Base-by-base conservation (phyloP, 1,140 invertebrate species). In the Brevipalpus yothersi region DNA sequence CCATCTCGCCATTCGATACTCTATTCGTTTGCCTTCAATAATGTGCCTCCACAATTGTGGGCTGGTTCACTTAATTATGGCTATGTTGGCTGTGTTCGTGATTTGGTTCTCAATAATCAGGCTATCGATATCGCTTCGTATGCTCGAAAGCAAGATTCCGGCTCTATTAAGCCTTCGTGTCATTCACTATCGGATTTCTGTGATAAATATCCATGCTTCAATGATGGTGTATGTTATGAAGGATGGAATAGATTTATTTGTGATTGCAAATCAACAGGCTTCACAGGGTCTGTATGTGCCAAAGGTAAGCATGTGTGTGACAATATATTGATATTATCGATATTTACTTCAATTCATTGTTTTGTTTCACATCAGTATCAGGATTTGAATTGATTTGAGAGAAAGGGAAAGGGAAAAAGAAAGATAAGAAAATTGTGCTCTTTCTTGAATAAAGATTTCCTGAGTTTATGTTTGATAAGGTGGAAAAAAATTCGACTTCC, bases 221-320 rank as follows among this genome's bases (percentile, higher is more conserved):
- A 97, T 68, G 81, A 82, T 17, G 91, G 90, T 13, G 72, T 76
- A 40, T 98, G 94, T 72, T 72, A 78, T 13, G 89, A 95, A 71
- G 93, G 91, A 8, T 95, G 92, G 89, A 94, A 95, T 72, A 77
- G 92, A 62, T 91, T 90, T 67, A 78, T 90, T 53, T 98, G 94
- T 71, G 91, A 97, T 71, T 98, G 93, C 71, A 82, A 86, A 10
- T 77, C 78, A 7, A 96, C 92, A 0, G 76, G 81, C 61, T 96
- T 82, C 69, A 84, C 81, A 0, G 93, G 93, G 45, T 82, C 86
- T 0, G 92, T 82, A 2, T 97, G 93, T 75, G 84, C 84, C 58
- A 80, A 89, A 76, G 82, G 83, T 85, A 69, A 55, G 53, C 8
- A 15, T 23, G n/a, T 51, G 19, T 21, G 17, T 41, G 11, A 17